Base-by-base conservation (phyloP, 2,113 vertebrate species). In the Tonatia bakeri region DNA sequence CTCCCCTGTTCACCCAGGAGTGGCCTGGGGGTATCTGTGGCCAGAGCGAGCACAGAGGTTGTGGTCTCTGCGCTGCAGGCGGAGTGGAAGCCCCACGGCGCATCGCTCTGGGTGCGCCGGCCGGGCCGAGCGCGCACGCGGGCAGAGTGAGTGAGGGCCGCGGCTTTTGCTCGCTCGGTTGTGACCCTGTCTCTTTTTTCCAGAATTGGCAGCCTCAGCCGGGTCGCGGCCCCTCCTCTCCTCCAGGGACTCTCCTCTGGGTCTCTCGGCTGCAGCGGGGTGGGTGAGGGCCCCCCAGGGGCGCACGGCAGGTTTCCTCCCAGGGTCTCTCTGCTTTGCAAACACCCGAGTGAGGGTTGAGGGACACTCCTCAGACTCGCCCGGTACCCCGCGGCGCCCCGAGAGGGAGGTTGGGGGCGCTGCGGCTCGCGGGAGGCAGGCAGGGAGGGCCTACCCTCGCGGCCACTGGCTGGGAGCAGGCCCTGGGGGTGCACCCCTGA, bases 61-160 rank as follows among this genome's bases (percentile, higher is more conserved):
- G 40, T 0, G 33, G 52, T 22, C 31, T 7, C 59, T 1, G 9
- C 3, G 11, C 45, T 2, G 3, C 6, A 7, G 47, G 50, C 59
- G 5, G 33, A n/a, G 45, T 7, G 31, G 56, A 26, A 26, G 38
- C 33, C 33, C 79, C 6, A 3, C 6, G 22, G 52, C 4, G 76
- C 16, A 4, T 54, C 47, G 15, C n/a, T n/a, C n/a, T 8, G 3
- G 76, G 76, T 33, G 50, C 50, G 28, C 28, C 0, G 0, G 56
- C 43, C 31, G 2, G 40, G 40, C 64, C 0, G 4, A 16, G n/a
- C 1, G 38, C 16, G 24, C 56, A 47, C 6, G 16, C 69, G 4
- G 50, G 28, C 45, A 0, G 59, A 4, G 16, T 7, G 11, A 13
- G 5, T 24, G 33, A 28, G 40, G 54, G 56, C 22, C 10, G 24